phyloP scores from a whole-genome alignment of 2,113 vertebrate species.

The Malurus elegans region DNA sequence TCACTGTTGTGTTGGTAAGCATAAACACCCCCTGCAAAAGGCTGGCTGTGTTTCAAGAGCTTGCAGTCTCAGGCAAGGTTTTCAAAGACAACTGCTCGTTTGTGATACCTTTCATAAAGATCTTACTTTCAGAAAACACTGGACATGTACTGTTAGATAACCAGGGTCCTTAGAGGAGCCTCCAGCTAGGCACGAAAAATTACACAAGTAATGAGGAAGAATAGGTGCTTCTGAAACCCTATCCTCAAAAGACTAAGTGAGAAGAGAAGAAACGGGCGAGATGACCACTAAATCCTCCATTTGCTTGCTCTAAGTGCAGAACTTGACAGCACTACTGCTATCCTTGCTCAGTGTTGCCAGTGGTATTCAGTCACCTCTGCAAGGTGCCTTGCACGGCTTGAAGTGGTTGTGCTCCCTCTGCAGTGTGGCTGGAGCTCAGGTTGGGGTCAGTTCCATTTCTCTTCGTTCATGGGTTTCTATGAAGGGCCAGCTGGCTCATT shows the following conservation, averaged over 20 bases:
- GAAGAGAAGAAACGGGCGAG: background rate
- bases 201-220: background rate
- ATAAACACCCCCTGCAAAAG: background rate
- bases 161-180: background rate
- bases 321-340: background rate
- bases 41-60: background rate
- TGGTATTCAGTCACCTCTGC: background rate
- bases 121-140: background rate
- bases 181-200: background rate
- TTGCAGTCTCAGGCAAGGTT: background rate
- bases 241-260: background rate
- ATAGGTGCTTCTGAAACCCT: background rate
- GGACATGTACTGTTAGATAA: background rate
- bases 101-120: background rate
- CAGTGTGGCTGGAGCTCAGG: background rate
- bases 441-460: background rate
- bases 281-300: background rate
- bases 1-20: background rate
- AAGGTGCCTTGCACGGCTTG: rapidly evolving
- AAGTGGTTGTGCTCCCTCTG: background rate
- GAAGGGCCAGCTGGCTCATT: background rate
- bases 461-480: background rate
- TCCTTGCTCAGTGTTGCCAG: background rate
- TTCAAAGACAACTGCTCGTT: slow-evolving; percentile 3
- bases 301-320: background rate